phyloP scores from a whole-genome alignment of 2,888 invertebrate species.

The Lymantria monacha region DNA sequence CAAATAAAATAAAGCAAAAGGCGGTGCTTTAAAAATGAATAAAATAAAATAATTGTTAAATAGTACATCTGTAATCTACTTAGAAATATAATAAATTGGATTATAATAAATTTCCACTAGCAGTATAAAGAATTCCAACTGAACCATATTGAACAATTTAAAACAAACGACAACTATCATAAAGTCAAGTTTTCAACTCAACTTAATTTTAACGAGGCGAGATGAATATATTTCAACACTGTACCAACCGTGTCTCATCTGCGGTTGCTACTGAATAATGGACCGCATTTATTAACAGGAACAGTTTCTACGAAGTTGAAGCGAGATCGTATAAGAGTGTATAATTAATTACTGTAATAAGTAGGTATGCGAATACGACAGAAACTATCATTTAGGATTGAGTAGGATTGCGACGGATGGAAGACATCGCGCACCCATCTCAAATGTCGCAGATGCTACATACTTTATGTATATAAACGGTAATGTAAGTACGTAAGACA shows the following conservation, averaged over 20 bases:
- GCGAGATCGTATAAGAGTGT: constrained; percentile 60
- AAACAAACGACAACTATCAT: constrained; percentile 51
- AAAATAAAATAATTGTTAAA: too few relatives aligned
- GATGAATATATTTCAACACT: constrained; percentile 65
- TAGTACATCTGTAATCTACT: too few relatives aligned
- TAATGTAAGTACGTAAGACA: constrained; percentile 4
- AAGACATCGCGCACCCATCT: constrained; percentile 13
- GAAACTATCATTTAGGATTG: constrained; percentile 63
- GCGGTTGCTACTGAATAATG: constrained; percentile 73
- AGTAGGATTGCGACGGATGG: constrained; percentile 32
- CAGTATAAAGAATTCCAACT: neutral
- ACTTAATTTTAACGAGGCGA: constrained; percentile 64
- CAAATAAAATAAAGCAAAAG: too few relatives aligned
- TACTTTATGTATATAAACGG: constrained; percentile 21
- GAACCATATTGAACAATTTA: constrained; percentile 31
- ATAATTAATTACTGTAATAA: constrained; percentile 68
- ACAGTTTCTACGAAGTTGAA: constrained; percentile 56
- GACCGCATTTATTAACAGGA: constrained; percentile 74
- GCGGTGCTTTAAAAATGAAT: too few relatives aligned
- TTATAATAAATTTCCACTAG: too few relatives aligned
- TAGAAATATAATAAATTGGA: too few relatives aligned
- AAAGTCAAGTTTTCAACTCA: constrained; percentile 58
- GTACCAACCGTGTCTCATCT: constrained; percentile 69
- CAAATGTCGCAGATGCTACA: constrained; percentile 9
- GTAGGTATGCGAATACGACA: constrained; percentile 46